These are phyloP conservation scores for Trematomus bernacchii DNA, from an alignment of 2,797 vertebrate genomes.

Conservation along the genomic window DNA sequence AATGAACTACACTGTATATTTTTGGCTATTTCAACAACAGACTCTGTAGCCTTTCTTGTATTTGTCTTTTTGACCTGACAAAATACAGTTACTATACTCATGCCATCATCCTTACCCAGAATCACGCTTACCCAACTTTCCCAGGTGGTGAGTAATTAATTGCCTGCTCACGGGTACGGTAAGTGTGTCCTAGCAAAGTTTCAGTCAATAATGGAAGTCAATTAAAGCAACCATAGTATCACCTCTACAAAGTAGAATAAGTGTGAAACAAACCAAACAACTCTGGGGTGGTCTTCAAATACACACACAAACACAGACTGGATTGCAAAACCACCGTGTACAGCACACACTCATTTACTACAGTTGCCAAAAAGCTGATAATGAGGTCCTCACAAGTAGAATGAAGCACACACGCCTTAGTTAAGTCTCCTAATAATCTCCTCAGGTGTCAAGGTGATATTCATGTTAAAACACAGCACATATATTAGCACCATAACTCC, in stretches of 20 bases:
- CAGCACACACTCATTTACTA: neutral
- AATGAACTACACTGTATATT: too few species aligned
- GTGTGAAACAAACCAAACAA: constrained; percentile 29
- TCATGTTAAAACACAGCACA: constrained; percentile 46
- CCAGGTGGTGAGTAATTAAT: too few species aligned
- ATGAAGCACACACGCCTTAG: neutral
- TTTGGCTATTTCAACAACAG: too few species aligned
- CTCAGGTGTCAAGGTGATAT: constrained; percentile 55
- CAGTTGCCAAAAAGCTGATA: constrained; percentile 22
- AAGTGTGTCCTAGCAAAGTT: neutral
- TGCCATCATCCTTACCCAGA: too few species aligned
- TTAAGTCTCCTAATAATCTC: constrained; percentile 34
- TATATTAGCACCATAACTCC: constrained; percentile 57
- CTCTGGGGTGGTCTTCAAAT: constrained; percentile 50
- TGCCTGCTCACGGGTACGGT: neutral
- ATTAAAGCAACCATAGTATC: constrained; percentile 5
- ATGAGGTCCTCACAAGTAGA: constrained; percentile 11
- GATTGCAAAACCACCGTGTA: neutral
- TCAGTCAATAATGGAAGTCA: constrained; percentile 7
- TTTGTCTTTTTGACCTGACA: too few species aligned
- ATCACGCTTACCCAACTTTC: too few species aligned
- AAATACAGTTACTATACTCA: too few species aligned
- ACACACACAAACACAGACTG: constrained; percentile 9
- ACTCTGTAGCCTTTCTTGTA: too few species aligned
- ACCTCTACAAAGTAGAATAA: neutral